Base-by-base conservation (phyloP, 2,888 invertebrate species). In the Ecdyonurus torrentis region DNA sequence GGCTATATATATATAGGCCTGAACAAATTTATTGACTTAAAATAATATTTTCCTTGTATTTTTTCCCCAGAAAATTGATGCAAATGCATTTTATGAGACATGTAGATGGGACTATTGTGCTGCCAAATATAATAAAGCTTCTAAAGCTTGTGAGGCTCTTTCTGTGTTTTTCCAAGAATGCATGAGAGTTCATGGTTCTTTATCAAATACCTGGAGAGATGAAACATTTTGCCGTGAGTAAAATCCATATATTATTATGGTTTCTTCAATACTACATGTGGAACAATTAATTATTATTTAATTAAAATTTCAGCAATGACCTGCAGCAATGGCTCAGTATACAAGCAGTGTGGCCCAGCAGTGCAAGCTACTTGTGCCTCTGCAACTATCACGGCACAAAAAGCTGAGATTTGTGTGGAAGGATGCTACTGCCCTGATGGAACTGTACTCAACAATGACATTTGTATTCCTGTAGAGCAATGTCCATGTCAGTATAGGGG, bases 391-490 rank as follows among this genome's bases (percentile, higher is more conserved):
- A 65, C 69, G 1, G 66, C 70, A 1, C 67, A 68, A 24, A 70
- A 64, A 59, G 66, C 74, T 0, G 72, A 77, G 2, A 75, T 79
- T 25, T 94, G 93, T 70, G 85, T 87, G 61, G 92, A 93, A 71
- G 94, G 94, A 1, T 94, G 94, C 73, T 91, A 87, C 76, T 94
- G 94, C 72, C 91, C 92, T 0, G 77, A 81, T 19, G 91, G 89
- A 0, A 82, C 85, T 0, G 81, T 91, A 1, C 76, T 89, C 5
- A 85, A 91, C 67, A 82, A 84, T 2, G 84, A 85, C n/a, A 79
- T 80, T 50, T 94, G 94, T 70, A 82, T 93, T 55, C 77, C 79
- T 0, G 78, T 77, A 22, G 80, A 82, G 5, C 77, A 86, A 63
- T 95, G 95, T 70, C 92, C 94, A 0, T 95, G 95, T 68, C 78